Evolutionary conservation across 1,140 invertebrate species (phyloP).

Genomic region (Leptonema lineaticorne): DNA sequence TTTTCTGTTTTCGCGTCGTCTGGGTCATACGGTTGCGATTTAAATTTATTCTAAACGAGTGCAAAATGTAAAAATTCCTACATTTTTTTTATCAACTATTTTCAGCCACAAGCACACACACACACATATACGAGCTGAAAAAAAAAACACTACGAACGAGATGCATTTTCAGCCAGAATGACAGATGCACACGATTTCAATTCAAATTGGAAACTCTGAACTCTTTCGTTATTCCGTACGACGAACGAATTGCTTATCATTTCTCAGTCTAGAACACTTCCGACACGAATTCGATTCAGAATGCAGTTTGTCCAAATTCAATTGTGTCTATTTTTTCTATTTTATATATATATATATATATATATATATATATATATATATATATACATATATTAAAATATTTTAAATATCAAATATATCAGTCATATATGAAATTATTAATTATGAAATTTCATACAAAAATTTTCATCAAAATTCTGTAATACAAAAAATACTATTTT

Average conservation of each 20-base stretch:
- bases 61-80: conserved; percentile 16
- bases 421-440: no score
- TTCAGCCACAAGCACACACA: no score
- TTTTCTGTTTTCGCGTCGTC: conserved; percentile 18
- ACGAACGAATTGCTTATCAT: neutral
- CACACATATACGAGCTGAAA: neutral
- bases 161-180: conserved; percentile 2
- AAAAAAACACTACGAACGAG: conserved; percentile 3
- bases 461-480: no score
- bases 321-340: no score
- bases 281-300: conserved; percentile 2
- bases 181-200: conserved; percentile 13
- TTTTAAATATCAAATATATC: no score
- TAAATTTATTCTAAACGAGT: conserved; percentile 25
- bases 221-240: neutral
- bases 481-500: no score
- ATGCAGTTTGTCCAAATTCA: neutral
- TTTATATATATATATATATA: no score
- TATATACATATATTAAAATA: no score
- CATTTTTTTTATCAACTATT: no score
- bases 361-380: no score
- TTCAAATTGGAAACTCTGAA: conserved; percentile 8
- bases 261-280: neutral
- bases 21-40: conserved; percentile 28
- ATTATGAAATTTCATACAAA: no score